Conservation (phyloP, 2,888 invertebrate species). For the Pseudoips prasinana region DNA sequence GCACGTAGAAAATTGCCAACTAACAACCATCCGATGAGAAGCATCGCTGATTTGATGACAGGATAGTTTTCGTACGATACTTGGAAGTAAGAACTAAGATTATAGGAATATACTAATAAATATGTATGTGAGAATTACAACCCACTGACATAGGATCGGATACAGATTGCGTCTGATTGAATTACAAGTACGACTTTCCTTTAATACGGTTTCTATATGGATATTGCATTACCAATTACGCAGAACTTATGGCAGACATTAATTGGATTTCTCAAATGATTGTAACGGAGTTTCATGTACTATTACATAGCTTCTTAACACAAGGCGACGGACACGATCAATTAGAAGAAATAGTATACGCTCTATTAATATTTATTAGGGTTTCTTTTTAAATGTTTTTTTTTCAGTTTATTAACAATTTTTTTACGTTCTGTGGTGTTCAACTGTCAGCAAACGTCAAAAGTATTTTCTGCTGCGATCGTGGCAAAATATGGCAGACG, state of each 20-base stretch:
- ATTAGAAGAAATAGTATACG: too few relatives aligned
- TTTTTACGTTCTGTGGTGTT: too few relatives aligned
- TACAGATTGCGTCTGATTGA: conserved; percentile 15
- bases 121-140: conserved; percentile 14
- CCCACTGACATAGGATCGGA: conserved; percentile 13
- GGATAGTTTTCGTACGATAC: conserved; percentile 32
- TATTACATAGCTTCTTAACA: too few relatives aligned
- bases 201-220: conserved; percentile 16
- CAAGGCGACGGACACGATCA: too few relatives aligned
- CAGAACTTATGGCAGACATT: conserved; percentile 15
- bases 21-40: conserved; percentile 28
- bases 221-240: conserved; percentile 21
- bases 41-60: conserved; percentile 43
- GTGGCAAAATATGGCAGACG: too few relatives aligned
- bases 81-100: conserved; percentile 11
- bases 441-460: too few relatives aligned
- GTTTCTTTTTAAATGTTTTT: too few relatives aligned
- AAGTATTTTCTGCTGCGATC: too few relatives aligned
- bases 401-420: too few relatives aligned
- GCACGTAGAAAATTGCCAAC: conserved; percentile 52
- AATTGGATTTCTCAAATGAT: conserved; percentile 8
- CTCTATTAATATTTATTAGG: too few relatives aligned
- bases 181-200: conserved; percentile 16
- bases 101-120: conserved; percentile 17
- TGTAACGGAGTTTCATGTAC: conserved; percentile 7